These are phyloP conservation scores for Trididemnum clinides DNA, from an alignment of 23 tunicate species.

Conservation along the genomic window DNA sequence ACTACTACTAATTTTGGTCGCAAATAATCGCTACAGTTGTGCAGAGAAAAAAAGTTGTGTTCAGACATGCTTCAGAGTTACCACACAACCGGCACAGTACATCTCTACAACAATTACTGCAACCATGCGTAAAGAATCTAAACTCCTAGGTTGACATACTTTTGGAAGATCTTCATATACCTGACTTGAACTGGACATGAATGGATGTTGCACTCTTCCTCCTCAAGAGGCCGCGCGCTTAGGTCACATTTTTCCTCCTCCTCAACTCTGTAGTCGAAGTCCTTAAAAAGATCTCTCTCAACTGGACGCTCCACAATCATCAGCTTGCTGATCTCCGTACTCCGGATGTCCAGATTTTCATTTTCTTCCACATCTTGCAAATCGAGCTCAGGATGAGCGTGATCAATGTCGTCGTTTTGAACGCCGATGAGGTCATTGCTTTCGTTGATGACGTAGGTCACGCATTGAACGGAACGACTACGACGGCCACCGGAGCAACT, in stretches of 20 bases:
- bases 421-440: constrained; percentile 63
- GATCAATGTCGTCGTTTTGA: not conserved
- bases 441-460: constrained; percentile 54
- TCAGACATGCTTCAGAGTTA: too few species aligned
- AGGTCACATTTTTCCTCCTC: constrained; percentile 56
- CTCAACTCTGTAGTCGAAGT: constrained; percentile 48
- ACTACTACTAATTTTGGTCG: too few species aligned
- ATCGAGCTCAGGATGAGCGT: not conserved
- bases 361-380: not conserved
- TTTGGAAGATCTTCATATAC: too few species aligned
- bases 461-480: constrained; percentile 69
- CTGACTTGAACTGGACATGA: too few species aligned
- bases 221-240: constrained; percentile 28
- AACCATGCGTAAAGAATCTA: too few species aligned
- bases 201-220: constrained; percentile 31
- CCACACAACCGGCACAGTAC: too few species aligned
- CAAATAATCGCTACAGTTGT: too few species aligned
- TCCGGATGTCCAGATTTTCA: not conserved
- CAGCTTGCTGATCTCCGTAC: constrained; percentile 8
- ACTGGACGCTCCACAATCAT: constrained; percentile 13
- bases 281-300: constrained; percentile 23
- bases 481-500: constrained; percentile 49
- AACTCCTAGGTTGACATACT: too few species aligned
- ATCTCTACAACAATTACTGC: too few species aligned
- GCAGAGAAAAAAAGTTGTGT: too few species aligned